Evolutionary conservation across 2,888 invertebrate genomes (phyloP).

Genomic region (Protophormia terraenovae): DNA sequence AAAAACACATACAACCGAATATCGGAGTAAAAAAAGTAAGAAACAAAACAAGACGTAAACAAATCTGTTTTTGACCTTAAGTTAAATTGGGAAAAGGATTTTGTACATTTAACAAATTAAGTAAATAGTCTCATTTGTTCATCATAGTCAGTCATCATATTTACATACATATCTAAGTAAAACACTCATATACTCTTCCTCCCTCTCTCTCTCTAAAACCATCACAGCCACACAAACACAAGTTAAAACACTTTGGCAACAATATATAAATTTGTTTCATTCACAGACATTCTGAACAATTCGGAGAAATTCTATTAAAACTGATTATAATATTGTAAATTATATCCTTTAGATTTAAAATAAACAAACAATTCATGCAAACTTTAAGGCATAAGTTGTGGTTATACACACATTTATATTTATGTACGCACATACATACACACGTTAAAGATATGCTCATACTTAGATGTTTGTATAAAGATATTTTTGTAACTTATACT

Average conservation of each 20-base stretch:
- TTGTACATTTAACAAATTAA: constrained; percentile 67
- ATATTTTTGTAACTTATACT: constrained; percentile 28
- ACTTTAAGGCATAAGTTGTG: constrained; percentile 28
- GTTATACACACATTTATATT: neutral
- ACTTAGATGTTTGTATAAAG: neutral
- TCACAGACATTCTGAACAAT: constrained; percentile 40
- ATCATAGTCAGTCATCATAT: constrained; percentile 57
- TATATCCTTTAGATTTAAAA: constrained; percentile 52
- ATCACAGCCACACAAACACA: constrained; percentile 1
- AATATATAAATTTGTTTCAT: constrained; percentile 40
- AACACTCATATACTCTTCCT: neutral
- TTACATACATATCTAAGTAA: constrained; percentile 38
- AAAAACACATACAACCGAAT: neutral
- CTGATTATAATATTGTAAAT: constrained; percentile 66
- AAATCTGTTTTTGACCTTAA: constrained; percentile 68
- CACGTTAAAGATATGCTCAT: neutral
- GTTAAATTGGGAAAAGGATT: constrained; percentile 67
- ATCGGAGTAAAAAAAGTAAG: neutral
- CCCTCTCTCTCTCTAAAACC: neutral
- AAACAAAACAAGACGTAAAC: constrained; percentile 55
- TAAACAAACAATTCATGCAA: constrained; percentile 35
- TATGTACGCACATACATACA: neutral
- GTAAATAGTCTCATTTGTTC: constrained; percentile 68
- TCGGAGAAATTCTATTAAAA: constrained; percentile 60
- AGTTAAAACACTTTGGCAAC: neutral